phyloP scores from a whole-genome alignment of 1,140 invertebrate genomes.

The Diorhabda elongata region DNA sequence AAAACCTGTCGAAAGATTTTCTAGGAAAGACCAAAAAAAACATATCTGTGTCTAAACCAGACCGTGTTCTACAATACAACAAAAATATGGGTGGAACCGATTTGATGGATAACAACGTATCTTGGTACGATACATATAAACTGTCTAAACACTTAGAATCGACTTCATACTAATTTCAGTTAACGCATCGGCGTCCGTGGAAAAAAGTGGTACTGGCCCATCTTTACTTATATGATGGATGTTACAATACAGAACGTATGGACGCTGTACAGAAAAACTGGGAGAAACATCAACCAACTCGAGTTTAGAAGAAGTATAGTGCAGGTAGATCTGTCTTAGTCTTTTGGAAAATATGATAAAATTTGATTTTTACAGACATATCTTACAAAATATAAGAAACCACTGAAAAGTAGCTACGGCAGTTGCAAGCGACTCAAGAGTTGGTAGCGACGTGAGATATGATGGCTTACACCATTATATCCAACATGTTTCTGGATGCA shows the following conservation, averaged over 20 bases:
- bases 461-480: too few species aligned
- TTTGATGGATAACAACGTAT: constrained; percentile 16
- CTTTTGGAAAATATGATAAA: background rate
- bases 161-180: background rate
- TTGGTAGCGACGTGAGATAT: too few species aligned
- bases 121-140: background rate
- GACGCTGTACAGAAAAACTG: constrained; percentile 29
- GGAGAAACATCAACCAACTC: background rate
- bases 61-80: constrained; percentile 13
- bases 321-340: too few species aligned
- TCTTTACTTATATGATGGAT: constrained; percentile 41
- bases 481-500: too few species aligned
- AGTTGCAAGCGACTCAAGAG: background rate
- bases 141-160: too few species aligned
- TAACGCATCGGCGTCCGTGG: constrained; percentile 44
- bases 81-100: constrained; percentile 21
- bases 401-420: background rate
- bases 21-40: constrained; percentile 21
- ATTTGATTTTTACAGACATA: background rate
- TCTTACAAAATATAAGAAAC: too few species aligned
- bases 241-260: constrained; percentile 39
- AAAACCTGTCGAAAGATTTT: constrained; percentile 30
- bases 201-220: constrained; percentile 43
- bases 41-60: constrained; percentile 13
- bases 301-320: constrained; percentile 7